These are phyloP conservation scores for Torymus texanus DNA, from an alignment of 2,888 invertebrate species.

Conservation along the genomic window DNA sequence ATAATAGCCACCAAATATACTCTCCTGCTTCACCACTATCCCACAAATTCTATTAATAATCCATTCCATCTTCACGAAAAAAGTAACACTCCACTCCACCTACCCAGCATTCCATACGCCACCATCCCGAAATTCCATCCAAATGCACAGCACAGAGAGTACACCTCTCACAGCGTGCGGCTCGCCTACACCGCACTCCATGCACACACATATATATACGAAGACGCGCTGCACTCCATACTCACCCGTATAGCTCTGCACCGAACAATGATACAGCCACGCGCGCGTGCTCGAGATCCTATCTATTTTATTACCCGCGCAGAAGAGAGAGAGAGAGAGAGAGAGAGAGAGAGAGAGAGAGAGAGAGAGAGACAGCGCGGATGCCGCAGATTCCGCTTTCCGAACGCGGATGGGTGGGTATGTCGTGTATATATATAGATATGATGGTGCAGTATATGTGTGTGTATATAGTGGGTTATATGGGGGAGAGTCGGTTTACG, in stretches of 20 bases:
- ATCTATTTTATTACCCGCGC: slow-evolving; percentile 60
- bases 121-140: background rate
- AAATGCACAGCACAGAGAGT: background rate
- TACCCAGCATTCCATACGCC: background rate
- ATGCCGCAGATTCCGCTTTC: slow-evolving; percentile 32
- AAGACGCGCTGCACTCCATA: too few relatives aligned
- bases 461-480: too few relatives aligned
- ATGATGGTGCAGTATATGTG: too few relatives aligned
- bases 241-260: too few relatives aligned
- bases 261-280: slow-evolving; percentile 37
- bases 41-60: too few relatives aligned
- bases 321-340: slow-evolving; percentile 39
- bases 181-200: too few relatives aligned
- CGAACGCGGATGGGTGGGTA: background rate
- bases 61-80: too few relatives aligned
- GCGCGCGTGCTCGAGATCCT: slow-evolving; percentile 56
- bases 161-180: background rate
- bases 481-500: too few relatives aligned
- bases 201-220: too few relatives aligned
- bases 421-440: too few relatives aligned
- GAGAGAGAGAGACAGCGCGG: background rate
- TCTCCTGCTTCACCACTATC: too few relatives aligned
- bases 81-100: background rate
- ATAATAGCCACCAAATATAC: too few relatives aligned
- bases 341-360: slow-evolving; percentile 27